Base-by-base conservation (phyloP, 2,797 vertebrate species). In the Apogon hyalosoma region DNA sequence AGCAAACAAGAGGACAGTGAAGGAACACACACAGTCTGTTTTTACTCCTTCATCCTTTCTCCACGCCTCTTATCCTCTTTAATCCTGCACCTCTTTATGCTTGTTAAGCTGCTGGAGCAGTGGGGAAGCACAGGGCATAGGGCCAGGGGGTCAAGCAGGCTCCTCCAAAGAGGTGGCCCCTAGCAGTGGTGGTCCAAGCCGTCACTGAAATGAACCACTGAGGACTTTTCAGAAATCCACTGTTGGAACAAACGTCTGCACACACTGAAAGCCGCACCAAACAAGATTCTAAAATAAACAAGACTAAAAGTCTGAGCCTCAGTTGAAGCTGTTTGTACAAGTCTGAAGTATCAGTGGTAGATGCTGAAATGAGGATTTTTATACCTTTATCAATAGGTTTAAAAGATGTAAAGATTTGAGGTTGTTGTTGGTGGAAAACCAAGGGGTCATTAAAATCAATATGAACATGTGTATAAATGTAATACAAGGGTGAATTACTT, bases 61-160 rank as follows among this genome's bases (percentile, higher is more conserved):
- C 90, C 81, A 88, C 92, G 86, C 80, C 90, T 87, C 90, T 90
- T 88, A 87, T 93, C 93, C 86, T 83, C 89, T 93, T 93, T 96
- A 96, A 97, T 96, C 95, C 95, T 85, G 88, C 91, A 82, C 77
- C 63, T 86, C 83, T 86, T 86, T 83, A 85, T 84, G 64, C 69
- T 79, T 85, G 79, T 82, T 88, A 87, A 90, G 84, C 83, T 36
- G 69, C 63, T 45, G 69, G 69, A 82, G 79, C 65, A 72, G 63
- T 70, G 65, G 85, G 78, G 77, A 77, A 62, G 74, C 78, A 66
- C 19, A 80, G 83, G 82, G 76, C 66, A 7, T 59, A 39, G 77
- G 83, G 80, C 80, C 81, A 85, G 48, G 47, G 68, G 84, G 90
- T 90, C 83, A 90, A 81, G 82, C 70, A 75, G 73, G 68, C 67